phyloP scores from a whole-genome alignment of 2,888 invertebrate genomes.

The Scaptodrosophila latifasciaeformis region DNA sequence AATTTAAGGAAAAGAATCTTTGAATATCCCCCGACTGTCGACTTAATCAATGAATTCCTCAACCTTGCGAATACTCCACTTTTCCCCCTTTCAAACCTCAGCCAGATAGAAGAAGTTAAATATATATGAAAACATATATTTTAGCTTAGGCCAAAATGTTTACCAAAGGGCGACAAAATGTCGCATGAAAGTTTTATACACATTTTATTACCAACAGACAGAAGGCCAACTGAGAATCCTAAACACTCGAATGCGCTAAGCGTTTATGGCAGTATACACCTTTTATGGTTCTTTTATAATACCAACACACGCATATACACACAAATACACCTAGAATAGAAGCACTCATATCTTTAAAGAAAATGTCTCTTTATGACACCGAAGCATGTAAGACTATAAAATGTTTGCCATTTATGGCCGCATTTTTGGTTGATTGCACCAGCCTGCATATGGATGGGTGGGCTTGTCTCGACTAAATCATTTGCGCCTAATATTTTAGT shows the following conservation, averaged over 20 bases:
- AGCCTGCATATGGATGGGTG: slow-evolving; percentile 1
- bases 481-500: slow-evolving; percentile 32
- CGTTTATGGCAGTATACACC: slow-evolving; percentile 58
- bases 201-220: slow-evolving; percentile 52
- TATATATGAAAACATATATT: background rate
- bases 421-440: slow-evolving; percentile 53
- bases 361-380: slow-evolving; percentile 1
- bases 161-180: slow-evolving; percentile 54
- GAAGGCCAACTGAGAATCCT: too few species aligned
- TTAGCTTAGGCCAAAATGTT: slow-evolving; percentile 51
- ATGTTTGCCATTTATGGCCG: slow-evolving; percentile 58
- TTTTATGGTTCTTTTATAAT: slow-evolving; percentile 41
- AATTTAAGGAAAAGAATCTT: too few species aligned
- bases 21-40: too few species aligned
- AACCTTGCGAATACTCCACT: too few species aligned
- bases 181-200: slow-evolving; percentile 64
- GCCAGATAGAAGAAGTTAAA: too few species aligned
- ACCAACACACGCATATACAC: slow-evolving; percentile 6
- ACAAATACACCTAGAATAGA: too few species aligned
- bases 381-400: slow-evolving; percentile 51
- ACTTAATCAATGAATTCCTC: too few species aligned
- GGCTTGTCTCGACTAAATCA: slow-evolving; percentile 4
- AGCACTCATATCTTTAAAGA: too few species aligned
- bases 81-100: too few species aligned
- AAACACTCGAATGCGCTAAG: slow-evolving; percentile 25